phyloP scores from a whole-genome alignment of 1,140 invertebrate genomes.

The Hormaphis cornu region DNA sequence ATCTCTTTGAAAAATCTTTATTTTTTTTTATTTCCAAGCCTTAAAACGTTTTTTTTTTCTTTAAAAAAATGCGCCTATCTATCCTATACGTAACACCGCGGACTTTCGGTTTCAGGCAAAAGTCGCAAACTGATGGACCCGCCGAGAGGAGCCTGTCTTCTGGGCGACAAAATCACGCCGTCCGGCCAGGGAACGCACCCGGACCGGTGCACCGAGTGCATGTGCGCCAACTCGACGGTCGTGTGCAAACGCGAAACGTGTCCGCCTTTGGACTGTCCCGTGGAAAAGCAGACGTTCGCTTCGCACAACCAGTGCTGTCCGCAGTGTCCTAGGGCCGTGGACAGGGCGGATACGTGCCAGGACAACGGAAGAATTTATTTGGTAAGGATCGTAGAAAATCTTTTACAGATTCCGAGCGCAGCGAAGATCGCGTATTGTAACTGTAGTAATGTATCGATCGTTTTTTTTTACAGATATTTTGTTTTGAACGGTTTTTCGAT shows the following conservation, averaged over 20 bases:
- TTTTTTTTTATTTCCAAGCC: too few species aligned
- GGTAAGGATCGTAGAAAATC: too few species aligned
- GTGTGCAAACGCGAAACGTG: slow-evolving; percentile 68
- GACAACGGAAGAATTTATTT: slow-evolving; percentile 54
- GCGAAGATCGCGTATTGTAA: too few species aligned
- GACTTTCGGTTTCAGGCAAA: slow-evolving; percentile 38
- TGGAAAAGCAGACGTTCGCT: slow-evolving; percentile 55
- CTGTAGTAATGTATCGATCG: too few species aligned
- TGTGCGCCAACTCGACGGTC: slow-evolving; percentile 60
- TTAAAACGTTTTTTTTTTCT: too few species aligned
- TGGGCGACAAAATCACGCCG: slow-evolving; percentile 55
- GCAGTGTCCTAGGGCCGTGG: slow-evolving; percentile 52
- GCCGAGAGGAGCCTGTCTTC: slow-evolving; percentile 54
- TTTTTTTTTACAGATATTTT: too few species aligned
- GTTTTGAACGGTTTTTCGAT: too few species aligned
- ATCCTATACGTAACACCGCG: not conserved
- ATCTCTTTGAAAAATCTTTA: too few species aligned
- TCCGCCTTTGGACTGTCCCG: slow-evolving; percentile 68
- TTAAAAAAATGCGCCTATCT: too few species aligned
- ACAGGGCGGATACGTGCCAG: slow-evolving; percentile 55
- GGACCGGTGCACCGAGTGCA: slow-evolving; percentile 77
- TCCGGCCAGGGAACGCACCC: slow-evolving; percentile 43
- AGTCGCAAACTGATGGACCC: slow-evolving; percentile 41
- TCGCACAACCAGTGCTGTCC: slow-evolving; percentile 62
- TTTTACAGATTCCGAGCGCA: too few species aligned